Base-by-base conservation (phyloP, 2,113 vertebrate species). In the Hypocryptadius cinnamomeus region DNA sequence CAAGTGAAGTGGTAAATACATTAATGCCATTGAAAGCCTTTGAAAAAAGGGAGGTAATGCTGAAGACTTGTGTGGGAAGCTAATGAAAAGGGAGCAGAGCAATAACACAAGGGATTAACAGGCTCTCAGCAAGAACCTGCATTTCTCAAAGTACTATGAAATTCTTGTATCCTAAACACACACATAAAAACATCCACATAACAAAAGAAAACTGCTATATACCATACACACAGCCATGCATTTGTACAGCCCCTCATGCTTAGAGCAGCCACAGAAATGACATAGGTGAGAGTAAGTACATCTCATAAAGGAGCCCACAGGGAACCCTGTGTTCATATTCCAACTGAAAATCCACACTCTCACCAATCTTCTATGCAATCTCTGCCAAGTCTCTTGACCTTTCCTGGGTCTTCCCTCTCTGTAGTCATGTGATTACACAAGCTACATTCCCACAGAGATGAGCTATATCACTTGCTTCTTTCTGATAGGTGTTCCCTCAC, bases 31-130 rank as follows among this genome's bases (percentile, higher is more conserved):
- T 56, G 45, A 95, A 85, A 79, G 47, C 63, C 30, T 90, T 77
- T 70, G 51, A 60, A 70, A 85, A 89, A 92, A 79, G 50, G 24
- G 45, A 82, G 87, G 70, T 69, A 89, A 87, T 85, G 35, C 81
- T 82, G 39, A 44, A 95, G 66, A 79, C 59, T 89, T 88, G 35
- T 54, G 54, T 89, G 39, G 96, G 85, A 95, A 93, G 89, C 68
- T 77, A 96, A 93, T 83, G 84, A 85, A 91, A 71, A 85, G 27
- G 44, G 30, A 94, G 25, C 51, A 77, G 25, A 92, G 89, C 59
- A 79, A 57, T 54, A 48, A 51, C 64, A 92, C 54, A 77, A 66
- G 70, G 64, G 63, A 93, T 82, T 94, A 92, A 92, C 54, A 85
- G 66, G 33, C 59, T 91, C 45, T 81, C 69, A 79, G 66, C 42